A percentile compares a stretch with the other conserved stretches of the same genome.
Evolutionary conservation across 2,113 vertebrate genomes (phyloP).

Genomic region (Elachura formosa): DNA sequence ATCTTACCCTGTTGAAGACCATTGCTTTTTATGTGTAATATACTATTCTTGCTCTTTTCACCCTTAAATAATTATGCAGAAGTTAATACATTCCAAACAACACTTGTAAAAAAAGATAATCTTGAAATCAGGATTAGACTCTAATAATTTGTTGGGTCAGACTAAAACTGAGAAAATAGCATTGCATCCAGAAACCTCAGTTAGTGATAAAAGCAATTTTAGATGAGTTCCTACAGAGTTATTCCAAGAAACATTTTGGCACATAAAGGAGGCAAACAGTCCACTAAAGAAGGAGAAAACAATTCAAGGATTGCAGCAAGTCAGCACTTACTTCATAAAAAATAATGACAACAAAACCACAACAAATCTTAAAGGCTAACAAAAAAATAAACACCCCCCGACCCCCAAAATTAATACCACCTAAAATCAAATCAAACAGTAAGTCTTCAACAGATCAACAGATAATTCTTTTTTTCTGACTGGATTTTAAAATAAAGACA

Average conservation of each 20-base stretch:
- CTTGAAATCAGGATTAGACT: neutral
- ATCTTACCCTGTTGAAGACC: neutral
- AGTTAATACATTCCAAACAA: neutral
- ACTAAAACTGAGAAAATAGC: neutral
- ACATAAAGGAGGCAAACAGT: neutral
- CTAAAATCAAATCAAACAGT: neutral
- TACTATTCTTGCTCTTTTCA: neutral
- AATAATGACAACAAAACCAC: neutral
- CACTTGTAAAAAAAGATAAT: neutral
- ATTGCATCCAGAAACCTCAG: neutral
- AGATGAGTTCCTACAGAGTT: neutral
- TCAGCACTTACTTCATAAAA: neutral
- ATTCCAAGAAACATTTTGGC: neutral
- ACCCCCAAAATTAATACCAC: rapidly evolving
- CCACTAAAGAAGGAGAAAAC: neutral
- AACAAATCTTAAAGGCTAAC: neutral
- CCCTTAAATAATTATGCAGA: neutral
- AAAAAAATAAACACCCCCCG: rapidly evolving
- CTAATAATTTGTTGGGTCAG: neutral
- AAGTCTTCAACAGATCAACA: neutral
- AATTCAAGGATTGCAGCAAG: neutral
- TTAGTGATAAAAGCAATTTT: neutral
- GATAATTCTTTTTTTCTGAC: neutral
- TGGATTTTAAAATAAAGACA: neutral
- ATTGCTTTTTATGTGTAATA: neutral